Conservation (phyloP, 2,888 invertebrate species). For the Apoderus coryli region DNA sequence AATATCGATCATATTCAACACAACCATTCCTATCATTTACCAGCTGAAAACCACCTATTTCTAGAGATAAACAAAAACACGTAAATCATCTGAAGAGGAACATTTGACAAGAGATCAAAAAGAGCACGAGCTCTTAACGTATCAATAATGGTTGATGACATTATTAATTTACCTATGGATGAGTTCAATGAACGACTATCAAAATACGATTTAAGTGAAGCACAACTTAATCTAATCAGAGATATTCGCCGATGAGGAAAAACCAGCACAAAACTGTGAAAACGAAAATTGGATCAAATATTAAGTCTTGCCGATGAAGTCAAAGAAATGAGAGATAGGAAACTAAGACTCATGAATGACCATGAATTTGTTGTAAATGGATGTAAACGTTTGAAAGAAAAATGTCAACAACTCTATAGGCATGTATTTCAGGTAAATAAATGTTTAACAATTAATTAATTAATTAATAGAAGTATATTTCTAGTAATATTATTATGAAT, state of each 20-base stretch:
- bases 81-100: conserved; percentile 53
- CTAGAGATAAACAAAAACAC: no score
- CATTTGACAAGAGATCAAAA: conserved; percentile 72
- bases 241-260: conserved; percentile 53
- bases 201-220: no score
- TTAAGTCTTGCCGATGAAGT: conserved; percentile 87
- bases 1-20: no score
- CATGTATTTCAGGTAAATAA: conserved; percentile 90
- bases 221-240: no score
- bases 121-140: conserved; percentile 66
- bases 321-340: conserved; percentile 69
- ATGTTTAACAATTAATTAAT: no score
- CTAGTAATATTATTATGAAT: no score
- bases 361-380: conserved; percentile 60
- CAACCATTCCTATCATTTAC: no score
- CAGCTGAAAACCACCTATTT: no score
- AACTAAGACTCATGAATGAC: conserved; percentile 60
- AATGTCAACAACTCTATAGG: conserved; percentile 73
- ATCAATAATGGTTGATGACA: conserved; percentile 67
- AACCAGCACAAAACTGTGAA: conserved; percentile 95
- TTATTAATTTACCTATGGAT: conserved; percentile 92
- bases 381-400: conserved; percentile 69
- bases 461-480: no score
- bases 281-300: conserved; percentile 90
- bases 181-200: conserved; percentile 91